Evolutionary conservation across 2,888 invertebrate genomes (phyloP).

Genomic region (Andrena haemorrhoa): DNA sequence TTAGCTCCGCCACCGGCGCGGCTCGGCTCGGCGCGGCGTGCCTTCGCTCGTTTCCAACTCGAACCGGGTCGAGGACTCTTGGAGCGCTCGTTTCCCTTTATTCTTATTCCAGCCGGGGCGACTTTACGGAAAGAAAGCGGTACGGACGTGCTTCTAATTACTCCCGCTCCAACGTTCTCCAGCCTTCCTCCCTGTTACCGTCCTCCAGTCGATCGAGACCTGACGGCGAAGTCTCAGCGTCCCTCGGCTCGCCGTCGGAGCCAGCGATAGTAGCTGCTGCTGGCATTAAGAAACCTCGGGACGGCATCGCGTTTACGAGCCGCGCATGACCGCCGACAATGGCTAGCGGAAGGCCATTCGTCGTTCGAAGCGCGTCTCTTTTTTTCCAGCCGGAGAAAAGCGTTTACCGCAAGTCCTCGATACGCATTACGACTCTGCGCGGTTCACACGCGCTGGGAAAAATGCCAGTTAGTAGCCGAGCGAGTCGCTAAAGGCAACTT

Average conservation of each 20-base stretch:
- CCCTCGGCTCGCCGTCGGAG: conserved; percentile 12
- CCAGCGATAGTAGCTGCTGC: conserved; percentile 33
- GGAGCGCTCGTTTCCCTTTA: conserved; percentile 27
- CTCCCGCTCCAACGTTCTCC: neutral
- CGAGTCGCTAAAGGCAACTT: conserved; percentile 60
- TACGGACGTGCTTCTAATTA: conserved; percentile 12
- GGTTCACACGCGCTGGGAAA: conserved; percentile 71
- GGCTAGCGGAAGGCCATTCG: conserved; percentile 69
- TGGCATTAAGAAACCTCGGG: conserved; percentile 72
- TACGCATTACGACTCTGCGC: conserved; percentile 55
- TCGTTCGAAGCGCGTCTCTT: conserved; percentile 65
- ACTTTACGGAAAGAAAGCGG: conserved; percentile 39
- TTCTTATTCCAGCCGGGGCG: conserved; percentile 17
- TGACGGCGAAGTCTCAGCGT: no score
- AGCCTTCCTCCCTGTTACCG: neutral
- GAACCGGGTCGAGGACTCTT: conserved; percentile 30
- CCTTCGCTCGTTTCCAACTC: conserved; percentile 13
- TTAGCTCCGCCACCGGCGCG: conserved; percentile 67
- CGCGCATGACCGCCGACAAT: conserved; percentile 77
- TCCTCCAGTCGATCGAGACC: neutral
- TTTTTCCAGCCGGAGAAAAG: conserved; percentile 60
- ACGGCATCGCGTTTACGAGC: conserved; percentile 71
- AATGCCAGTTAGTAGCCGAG: conserved; percentile 61
- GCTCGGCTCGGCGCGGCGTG: neutral
- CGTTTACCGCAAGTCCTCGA: conserved; percentile 69